Conservation (phyloP, 2,113 vertebrate species). For the Trematomus loennbergii region DNA sequence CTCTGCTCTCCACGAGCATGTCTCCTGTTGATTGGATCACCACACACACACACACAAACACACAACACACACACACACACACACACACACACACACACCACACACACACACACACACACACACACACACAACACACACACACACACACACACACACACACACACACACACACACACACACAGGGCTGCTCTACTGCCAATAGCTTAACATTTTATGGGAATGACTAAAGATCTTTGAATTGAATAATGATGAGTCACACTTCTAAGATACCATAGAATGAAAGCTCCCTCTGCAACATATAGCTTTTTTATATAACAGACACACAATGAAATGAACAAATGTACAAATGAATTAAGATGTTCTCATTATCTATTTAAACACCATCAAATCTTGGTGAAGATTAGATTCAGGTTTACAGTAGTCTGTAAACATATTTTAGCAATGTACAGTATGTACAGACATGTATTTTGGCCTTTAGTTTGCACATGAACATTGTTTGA, state of each 20-base stretch:
- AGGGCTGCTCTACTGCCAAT: constrained; percentile 16
- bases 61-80: constrained; percentile 11
- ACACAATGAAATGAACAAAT: too few relatives aligned
- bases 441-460: too few relatives aligned
- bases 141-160: constrained; percentile 30
- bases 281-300: not conserved
- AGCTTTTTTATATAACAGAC: not conserved
- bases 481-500: too few relatives aligned
- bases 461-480: too few relatives aligned
- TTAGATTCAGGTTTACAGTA: not conserved
- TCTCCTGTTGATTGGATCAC: constrained; percentile 40
- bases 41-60: constrained; percentile 30
- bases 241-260: not conserved
- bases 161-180: constrained; percentile 20
- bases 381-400: not conserved
- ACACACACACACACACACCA: constrained; percentile 19
- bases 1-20: constrained; percentile 36
- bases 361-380: not conserved
- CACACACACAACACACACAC: not conserved
- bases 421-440: too few relatives aligned
- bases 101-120: constrained; percentile 5
- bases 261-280: constrained; percentile 10
- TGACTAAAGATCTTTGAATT: constrained; percentile 25
- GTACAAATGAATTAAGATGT: not conserved
- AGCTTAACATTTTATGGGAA: constrained; percentile 25